Percentiles rank a stretch among this genome's conserved stretches.
Evolutionary conservation across 2,888 invertebrate genomes (phyloP).

Genomic region (Habrosyne pyritoides): DNA sequence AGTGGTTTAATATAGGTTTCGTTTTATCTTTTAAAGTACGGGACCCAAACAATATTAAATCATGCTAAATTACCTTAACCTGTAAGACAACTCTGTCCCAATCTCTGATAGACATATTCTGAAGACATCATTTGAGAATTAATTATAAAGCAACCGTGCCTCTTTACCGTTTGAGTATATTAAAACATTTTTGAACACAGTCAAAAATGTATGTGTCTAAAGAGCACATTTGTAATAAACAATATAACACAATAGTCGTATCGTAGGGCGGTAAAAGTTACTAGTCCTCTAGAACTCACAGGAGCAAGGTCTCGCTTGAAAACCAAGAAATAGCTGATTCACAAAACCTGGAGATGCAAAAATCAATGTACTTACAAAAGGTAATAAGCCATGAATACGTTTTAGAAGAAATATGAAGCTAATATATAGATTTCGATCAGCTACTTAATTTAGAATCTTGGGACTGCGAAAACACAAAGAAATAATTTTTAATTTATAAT

Average conservation of each 20-base stretch:
- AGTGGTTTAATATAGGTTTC: too few species aligned
- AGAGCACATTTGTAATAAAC: not conserved
- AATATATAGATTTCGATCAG: too few species aligned
- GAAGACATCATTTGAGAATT: not conserved
- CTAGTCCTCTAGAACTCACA: not conserved
- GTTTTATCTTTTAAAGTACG: too few species aligned
- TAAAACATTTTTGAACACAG: not conserved
- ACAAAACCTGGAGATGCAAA: slow-evolving; percentile 1
- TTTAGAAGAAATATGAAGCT: not conserved
- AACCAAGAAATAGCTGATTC: not conserved
- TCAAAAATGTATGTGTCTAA: not conserved
- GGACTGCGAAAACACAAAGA: too few species aligned
- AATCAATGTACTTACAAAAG: not conserved
- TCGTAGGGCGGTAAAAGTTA: not conserved
- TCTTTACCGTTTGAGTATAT: not conserved
- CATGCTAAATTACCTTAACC: not conserved
- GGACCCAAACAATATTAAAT: too few species aligned
- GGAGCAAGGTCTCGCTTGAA: not conserved
- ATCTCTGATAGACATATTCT: not conserved
- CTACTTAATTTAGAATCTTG: too few species aligned
- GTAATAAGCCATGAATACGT: not conserved
- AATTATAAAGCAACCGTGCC: not conserved
- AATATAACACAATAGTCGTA: not conserved
- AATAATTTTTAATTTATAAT: too few species aligned
- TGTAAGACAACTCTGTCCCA: not conserved